Base-by-base conservation (phyloP, 2,113 vertebrate genomes). In the Nothoprocta pentlandii region DNA sequence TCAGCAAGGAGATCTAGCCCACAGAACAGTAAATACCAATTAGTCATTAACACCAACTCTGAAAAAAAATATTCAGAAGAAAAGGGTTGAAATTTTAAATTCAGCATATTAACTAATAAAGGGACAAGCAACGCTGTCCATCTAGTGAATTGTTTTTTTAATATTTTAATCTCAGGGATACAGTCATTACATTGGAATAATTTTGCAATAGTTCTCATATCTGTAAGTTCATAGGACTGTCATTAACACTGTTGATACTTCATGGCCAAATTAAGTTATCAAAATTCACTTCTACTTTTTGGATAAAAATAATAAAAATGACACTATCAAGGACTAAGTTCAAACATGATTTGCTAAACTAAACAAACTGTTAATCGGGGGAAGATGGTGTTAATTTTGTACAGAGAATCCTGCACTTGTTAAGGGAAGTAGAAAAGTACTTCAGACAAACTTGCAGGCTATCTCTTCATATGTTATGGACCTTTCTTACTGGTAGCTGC, bases 1-100 rank as follows among this genome's bases (percentile, higher is more conserved):
- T 99, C 97, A 99, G 93, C 96, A 99, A 95, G 54, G 99, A 99
- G 96, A 99, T 99, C 99, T 99, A 88, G 14, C 36, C 78, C 95
- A 95, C 78, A 91, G 67, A 96, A 93, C 22, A 81, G 90, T 41
- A 97, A 94, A 97, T 21, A 62, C 32, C 54, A 56, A 28, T 92
- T 88, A 94, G 46, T 68, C 69, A 80, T 46, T 92, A 85, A 85
- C 22, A 74, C 7, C 21, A 86, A 17, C 46, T 51, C 32, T n/a
- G 58, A 53, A 73, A 34, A 34, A 36, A 68, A 84, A 32, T 9
- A 85, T n/a, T 76, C 30, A 63, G 21, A 75, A 86, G 41, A 88
- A 80, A 90, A 84, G 16, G 62, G 21, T 62, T 84, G 66, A 76
- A 36, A 75, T 66, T 81, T 78, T 84, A 74, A 86, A 89, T 64